Percentiles rank a stretch among this genome's conserved stretches.
phyloP scores from a whole-genome alignment of 2,113 vertebrate species.

The Bos javanicus region DNA sequence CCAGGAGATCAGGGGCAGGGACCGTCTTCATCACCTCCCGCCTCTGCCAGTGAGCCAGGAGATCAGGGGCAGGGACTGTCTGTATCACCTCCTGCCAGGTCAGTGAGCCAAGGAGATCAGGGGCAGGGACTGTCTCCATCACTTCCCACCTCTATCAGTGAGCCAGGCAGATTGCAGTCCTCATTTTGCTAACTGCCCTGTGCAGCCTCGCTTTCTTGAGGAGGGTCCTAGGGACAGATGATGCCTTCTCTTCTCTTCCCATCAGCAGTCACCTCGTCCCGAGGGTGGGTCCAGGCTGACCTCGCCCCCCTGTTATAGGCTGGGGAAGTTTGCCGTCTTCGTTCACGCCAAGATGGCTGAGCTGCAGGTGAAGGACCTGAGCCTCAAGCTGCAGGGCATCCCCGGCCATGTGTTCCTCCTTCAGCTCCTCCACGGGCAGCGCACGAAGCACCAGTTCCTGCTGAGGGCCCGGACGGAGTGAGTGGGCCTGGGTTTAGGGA shows the following conservation, averaged over 20 bases:
- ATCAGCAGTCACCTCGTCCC: neutral
- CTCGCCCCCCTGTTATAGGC: constrained; percentile 64
- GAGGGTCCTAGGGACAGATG: neutral
- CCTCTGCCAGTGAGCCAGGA: no score
- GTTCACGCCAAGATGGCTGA: constrained; percentile 88
- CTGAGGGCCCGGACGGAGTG: constrained; percentile 90
- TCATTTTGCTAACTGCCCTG: neutral
- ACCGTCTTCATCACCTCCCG: no score
- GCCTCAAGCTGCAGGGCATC: constrained; percentile 89
- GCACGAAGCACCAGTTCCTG: constrained; percentile 90
- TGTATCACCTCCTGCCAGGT: no score
- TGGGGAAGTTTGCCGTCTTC: constrained; percentile 91
- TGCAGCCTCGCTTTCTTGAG: neutral
- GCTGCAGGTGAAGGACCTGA: constrained; percentile 91
- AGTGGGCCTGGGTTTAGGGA: constrained; percentile 33
- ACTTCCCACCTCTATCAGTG: neutral
- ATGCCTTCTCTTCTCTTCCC: neutral
- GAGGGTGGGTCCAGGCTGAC: neutral
- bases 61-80: neutral
- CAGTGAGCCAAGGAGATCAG: no score
- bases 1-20: neutral
- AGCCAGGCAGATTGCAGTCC: neutral
- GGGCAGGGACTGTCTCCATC: neutral
- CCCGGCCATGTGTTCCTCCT: constrained; percentile 92
- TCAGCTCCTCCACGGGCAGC: constrained; percentile 87